Evolutionary conservation across 2,797 vertebrate species (phyloP), one percentile per base, ranked within the genome.

Genomic region (Dermochelys coriacea): DNA sequence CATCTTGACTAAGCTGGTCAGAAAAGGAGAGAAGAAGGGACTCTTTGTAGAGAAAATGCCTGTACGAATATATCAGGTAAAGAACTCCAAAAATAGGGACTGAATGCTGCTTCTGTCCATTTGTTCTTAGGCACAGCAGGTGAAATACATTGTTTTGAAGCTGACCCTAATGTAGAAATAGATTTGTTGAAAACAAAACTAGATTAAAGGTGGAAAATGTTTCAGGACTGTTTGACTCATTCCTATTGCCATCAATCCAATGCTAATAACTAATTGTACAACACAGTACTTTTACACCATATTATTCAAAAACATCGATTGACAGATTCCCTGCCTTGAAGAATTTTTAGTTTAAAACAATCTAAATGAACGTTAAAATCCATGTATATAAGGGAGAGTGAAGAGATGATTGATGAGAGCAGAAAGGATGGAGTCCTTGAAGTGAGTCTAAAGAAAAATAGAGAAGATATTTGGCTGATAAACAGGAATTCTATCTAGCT

Each of bases 1-100:
- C 93, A 98, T 99, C 97, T 97, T 99, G 93, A 99, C 99, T 49
- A 99, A 99, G 52, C 98, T 99, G 90, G 99, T 99, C 85, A 98
- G 99, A 88, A 99, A 99, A 91, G 99, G 99, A 64, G 99, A 99
- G 94, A 99, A 99, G 96, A 99, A 99, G 95, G 99, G 99, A 6
- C 98, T 99, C 15, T 99, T 99, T 98, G 99, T 99, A 41, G 99
- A 99, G 97, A 99, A 99, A 97, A 99, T 99, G 99, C 99, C 99
- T 0, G 99, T 99, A 89, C 97, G 99, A 88, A 99, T 99, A 96
- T 99, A 99, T 95, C 99, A 99, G 99, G 99, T 99, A 96, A 78
- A 84, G 49, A 16, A 8, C 55, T 29, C 27, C 75, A 27, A 41
- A 81, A 91, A 51, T n/a, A n/a, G 25, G 52, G 85, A 3, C 25